Percentiles rank a stretch among this genome's conserved stretches.
Evolutionary conservation across 2,113 vertebrate species (phyloP).

Genomic region (Hyperoodon ampullatus): DNA sequence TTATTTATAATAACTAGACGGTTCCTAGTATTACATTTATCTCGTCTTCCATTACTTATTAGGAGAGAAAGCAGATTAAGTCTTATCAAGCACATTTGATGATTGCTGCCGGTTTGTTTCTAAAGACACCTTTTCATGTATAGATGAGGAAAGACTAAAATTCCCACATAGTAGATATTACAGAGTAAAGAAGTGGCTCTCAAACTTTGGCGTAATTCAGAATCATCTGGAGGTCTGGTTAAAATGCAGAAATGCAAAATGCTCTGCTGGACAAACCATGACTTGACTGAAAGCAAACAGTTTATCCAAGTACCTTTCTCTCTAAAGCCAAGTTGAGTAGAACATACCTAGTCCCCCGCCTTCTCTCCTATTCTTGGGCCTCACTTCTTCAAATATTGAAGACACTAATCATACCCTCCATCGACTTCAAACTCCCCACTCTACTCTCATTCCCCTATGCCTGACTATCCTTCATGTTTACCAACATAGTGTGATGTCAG

Average conservation of each 20-base stretch:
- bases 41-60: background rate
- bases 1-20: background rate
- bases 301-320: background rate
- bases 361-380: background rate
- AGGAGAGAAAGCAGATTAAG: slow-evolving; percentile 27
- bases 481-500: background rate
- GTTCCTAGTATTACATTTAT: slow-evolving; percentile 18
- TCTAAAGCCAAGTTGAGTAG: background rate
- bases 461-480: background rate
- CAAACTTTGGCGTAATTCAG: background rate
- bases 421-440: background rate
- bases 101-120: slow-evolving; percentile 50
- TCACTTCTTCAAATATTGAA: background rate
- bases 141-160: slow-evolving; percentile 23
- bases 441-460: background rate
- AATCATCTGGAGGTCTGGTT: background rate
- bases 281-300: background rate
- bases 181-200: background rate
- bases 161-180: background rate
- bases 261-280: background rate
- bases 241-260: background rate
- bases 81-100: slow-evolving; percentile 15
- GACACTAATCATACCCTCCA: no score
- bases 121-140: slow-evolving; percentile 35
- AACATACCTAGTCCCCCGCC: background rate